Base-by-base conservation (phyloP, 2,113 vertebrate species). In the Eublepharis macularius region DNA sequence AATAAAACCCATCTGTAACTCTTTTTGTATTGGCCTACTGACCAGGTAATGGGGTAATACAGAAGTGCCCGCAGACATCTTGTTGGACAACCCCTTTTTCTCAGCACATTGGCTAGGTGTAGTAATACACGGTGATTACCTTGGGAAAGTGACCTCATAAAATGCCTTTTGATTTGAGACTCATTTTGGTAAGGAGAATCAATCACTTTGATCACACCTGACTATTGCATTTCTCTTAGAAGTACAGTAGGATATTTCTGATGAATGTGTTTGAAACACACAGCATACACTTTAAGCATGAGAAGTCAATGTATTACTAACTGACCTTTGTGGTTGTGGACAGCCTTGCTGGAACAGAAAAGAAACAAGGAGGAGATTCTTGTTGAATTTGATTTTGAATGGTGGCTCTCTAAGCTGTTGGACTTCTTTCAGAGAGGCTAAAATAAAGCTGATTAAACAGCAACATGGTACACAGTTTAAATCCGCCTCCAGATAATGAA, bases 401-500 rank as follows among this genome's bases (percentile, higher is more conserved):
- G 51, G 29, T 39, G 32, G 13, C 80, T 86, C 60, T 49, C 19
- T 89, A 84, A 89, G 2, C 32, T 32, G 77, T 63, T 80, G 65
- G 34, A 78, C 29, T 85, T 1, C 84, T 91, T 92, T 89, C 41
- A 90, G 70, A 19, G 69, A 82, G 90, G 86, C 82, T 91, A 81
- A 91, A 93, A 85, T 83, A 81, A 54, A 87, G 83, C 4, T 79
- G 51, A 88, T 80, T 89, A 86, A 90, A 83, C 8, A 76, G 69
- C 68, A 88, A 47, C 17, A 24, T 74, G 83, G 13, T 79, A 73
- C 0, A 2, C 70, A 83, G 72, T 83, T 88, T 82, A 94, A 93
- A 87, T 87, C 89, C 54, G 84, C 74, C 60, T 88, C 83, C 85
- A 87, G 78, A 86, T 87, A 86, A 88, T 77, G 68, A 93, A 92